Evolutionary conservation across 2,797 vertebrate species (phyloP).

Genomic region (Pyrocephalus nanus): DNA sequence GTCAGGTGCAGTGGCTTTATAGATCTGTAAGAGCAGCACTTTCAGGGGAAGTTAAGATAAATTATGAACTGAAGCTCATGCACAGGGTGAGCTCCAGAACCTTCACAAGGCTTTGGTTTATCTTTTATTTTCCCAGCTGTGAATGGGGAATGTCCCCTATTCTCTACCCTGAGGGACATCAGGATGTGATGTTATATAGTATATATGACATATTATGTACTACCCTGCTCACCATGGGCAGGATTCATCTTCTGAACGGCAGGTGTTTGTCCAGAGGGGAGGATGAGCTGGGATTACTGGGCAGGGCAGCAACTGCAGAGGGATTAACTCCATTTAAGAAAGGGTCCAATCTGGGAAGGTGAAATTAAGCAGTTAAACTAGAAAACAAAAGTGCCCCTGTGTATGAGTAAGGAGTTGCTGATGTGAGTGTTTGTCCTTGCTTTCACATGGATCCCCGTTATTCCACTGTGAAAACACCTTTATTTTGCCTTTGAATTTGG

Average conservation of each 20-base stretch:
- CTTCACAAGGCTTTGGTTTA: background rate
- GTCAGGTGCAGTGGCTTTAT: background rate
- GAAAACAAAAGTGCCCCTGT: background rate
- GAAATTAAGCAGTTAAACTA: background rate
- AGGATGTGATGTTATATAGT: background rate
- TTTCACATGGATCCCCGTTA: background rate
- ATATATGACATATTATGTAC: background rate
- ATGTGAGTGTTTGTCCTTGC: background rate
- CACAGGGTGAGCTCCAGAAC: background rate
- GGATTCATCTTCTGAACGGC: background rate
- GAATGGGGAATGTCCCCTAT: background rate
- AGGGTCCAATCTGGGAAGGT: background rate
- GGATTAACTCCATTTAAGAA: background rate
- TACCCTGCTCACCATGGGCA: background rate
- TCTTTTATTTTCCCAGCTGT: background rate
- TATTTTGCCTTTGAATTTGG: background rate
- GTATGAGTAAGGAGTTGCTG: background rate
- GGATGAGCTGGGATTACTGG: background rate
- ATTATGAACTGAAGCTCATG: background rate
- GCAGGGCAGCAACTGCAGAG: background rate
- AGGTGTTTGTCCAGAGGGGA: background rate
- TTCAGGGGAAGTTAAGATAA: background rate
- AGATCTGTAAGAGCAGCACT: background rate
- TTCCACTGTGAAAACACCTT: background rate
- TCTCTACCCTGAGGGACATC: background rate